phyloP scores from a whole-genome alignment of 2,888 invertebrate genomes.

The Lepidocyrtoides sp. region DNA sequence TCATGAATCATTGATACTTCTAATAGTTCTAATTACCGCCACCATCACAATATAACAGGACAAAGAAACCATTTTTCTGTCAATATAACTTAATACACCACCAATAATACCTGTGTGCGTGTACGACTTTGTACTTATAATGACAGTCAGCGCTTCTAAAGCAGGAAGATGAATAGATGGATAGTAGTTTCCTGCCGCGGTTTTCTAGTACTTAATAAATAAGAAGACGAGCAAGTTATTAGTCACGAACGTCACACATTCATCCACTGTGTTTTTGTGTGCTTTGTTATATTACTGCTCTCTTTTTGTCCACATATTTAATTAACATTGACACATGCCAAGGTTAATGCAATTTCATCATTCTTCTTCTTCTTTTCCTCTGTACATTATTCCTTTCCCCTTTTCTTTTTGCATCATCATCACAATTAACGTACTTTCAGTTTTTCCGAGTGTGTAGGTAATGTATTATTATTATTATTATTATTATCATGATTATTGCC shows the following conservation, averaged over 20 bases:
- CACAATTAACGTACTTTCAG: background rate
- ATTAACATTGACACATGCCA: constrained; percentile 73
- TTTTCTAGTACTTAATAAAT: background rate
- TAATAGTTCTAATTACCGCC: constrained; percentile 58
- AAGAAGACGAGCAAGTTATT: constrained; percentile 28
- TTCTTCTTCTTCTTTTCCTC: constrained; percentile 42
- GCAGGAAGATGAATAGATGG: constrained; percentile 1
- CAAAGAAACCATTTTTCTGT: background rate
- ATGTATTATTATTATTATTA: no score
- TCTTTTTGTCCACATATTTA: constrained; percentile 53
- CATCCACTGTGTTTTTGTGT: background rate
- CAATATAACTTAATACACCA: background rate
- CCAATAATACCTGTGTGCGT: no score
- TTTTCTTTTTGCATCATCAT: constrained; percentile 5
- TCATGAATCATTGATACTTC: constrained; percentile 58
- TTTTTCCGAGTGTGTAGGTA: background rate
- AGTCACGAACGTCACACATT: constrained; percentile 50
- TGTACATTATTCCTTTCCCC: background rate
- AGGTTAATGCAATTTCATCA: constrained; percentile 74
- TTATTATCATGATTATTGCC: constrained; percentile 26
- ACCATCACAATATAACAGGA: constrained; percentile 2
- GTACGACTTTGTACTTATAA: no score
- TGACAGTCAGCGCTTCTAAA: no score
- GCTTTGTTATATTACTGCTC: background rate
- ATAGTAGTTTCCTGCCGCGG: no score